These are phyloP conservation scores for Cryptocephalus primarius DNA, from an alignment of 2,888 invertebrate genomes.

Conservation along the genomic window DNA sequence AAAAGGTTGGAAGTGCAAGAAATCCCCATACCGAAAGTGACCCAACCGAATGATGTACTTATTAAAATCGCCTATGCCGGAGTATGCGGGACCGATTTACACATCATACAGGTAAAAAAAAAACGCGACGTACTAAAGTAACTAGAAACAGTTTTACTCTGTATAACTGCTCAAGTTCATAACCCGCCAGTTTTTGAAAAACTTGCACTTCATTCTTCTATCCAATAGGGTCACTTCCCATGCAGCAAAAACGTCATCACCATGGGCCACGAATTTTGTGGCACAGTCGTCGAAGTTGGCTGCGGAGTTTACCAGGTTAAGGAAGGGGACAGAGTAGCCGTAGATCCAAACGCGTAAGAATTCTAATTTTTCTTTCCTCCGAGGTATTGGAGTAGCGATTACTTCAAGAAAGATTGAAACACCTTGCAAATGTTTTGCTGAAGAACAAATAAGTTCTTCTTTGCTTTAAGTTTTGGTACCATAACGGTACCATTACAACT, in stretches of 20 bases:
- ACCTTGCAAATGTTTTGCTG: too few species aligned
- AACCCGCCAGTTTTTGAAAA: too few species aligned
- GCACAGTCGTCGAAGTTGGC: constrained; percentile 48
- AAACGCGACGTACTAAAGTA: not conserved
- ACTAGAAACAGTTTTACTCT: not conserved
- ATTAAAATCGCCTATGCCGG: constrained; percentile 57
- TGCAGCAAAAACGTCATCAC: constrained; percentile 44
- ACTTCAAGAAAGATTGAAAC: too few species aligned
- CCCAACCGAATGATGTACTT: constrained; percentile 47
- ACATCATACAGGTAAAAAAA: constrained; percentile 52
- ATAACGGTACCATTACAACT: too few species aligned
- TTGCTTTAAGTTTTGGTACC: not conserved
- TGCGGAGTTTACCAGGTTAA: constrained; percentile 43
- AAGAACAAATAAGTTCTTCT: not conserved
- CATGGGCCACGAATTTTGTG: constrained; percentile 61
- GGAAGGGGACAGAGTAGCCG: constrained; percentile 54
- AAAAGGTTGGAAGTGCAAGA: constrained; percentile 37
- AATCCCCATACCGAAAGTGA: constrained; percentile 40
- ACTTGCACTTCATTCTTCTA: too few species aligned
- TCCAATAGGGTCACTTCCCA: constrained; percentile 52
- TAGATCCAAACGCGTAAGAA: constrained; percentile 54
- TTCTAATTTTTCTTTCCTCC: not conserved
- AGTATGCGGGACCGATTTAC: constrained; percentile 63
- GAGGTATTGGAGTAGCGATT: too few species aligned
- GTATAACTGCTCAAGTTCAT: not conserved